Evolutionary conservation across 2,113 vertebrate species (phyloP).

Genomic region (Chiloscyllium plagiosum): DNA sequence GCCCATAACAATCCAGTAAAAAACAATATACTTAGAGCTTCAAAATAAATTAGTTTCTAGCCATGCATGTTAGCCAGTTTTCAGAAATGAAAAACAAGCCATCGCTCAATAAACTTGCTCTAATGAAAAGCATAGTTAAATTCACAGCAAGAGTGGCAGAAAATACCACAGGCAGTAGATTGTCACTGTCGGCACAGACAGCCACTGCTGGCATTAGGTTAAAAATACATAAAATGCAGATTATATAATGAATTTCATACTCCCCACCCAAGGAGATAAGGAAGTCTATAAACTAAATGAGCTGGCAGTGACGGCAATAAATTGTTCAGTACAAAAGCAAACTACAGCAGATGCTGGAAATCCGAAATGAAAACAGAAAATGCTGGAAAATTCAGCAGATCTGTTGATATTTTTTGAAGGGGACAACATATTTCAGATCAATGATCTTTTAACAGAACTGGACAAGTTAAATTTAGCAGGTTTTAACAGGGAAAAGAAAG

Average conservation of each 20-base stretch:
- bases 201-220: background rate
- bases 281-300: background rate
- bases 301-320: background rate
- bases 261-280: background rate
- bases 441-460: background rate
- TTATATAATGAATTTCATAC: background rate
- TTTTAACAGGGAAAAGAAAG: background rate
- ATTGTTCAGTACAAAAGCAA: background rate
- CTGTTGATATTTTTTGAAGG: background rate
- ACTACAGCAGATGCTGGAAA: background rate
- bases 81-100: background rate
- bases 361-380: background rate
- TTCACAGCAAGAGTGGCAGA: background rate
- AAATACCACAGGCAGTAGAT: background rate
- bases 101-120: background rate
- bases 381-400: background rate
- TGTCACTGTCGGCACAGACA: background rate
- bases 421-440: background rate
- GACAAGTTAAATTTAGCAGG: background rate
- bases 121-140: background rate
- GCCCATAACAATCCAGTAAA: background rate
- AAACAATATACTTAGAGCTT: background rate
- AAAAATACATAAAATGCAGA: background rate
- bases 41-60: background rate
- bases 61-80: background rate